These are phyloP conservation scores for Cepaea nemoralis DNA, from an alignment of 1,140 invertebrate genomes.

Conservation along the genomic window DNA sequence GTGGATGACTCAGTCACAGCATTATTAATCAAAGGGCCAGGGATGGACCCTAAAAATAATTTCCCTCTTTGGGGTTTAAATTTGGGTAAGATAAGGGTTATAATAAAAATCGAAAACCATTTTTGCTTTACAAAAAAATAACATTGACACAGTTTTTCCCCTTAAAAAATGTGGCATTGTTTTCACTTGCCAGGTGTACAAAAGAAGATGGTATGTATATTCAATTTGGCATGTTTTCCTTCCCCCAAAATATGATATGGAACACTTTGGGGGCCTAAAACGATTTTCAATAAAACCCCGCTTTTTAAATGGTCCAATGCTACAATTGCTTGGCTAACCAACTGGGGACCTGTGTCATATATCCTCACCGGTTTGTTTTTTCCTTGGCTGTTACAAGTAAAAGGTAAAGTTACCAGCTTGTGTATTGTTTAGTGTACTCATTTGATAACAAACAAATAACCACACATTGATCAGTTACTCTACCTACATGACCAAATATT, in stretches of 20 bases:
- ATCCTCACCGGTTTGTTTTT: slow-evolving; percentile 71
- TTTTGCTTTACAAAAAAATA: no score
- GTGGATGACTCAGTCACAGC: no score
- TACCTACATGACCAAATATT: no score
- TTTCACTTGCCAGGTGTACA: slow-evolving; percentile 43
- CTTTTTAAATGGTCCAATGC: slow-evolving; percentile 72
- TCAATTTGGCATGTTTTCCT: slow-evolving; percentile 30
- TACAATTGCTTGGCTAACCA: slow-evolving; percentile 72
- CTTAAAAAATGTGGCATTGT: neutral
- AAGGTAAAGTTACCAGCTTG: slow-evolving; percentile 53
- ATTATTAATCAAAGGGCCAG: no score
- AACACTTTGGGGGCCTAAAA: slow-evolving; percentile 75
- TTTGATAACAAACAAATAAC: no score
- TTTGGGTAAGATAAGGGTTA: no score
- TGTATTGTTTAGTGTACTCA: no score
- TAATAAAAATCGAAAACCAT: no score
- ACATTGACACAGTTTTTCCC: no score
- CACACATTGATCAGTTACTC: no score
- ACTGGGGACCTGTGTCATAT: slow-evolving; percentile 74
- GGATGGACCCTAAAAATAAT: no score
- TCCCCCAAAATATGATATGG: slow-evolving; percentile 63
- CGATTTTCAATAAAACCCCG: slow-evolving; percentile 67
- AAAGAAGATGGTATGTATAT: slow-evolving; percentile 50
- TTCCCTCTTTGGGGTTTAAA: no score
- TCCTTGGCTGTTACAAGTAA: slow-evolving; percentile 69